A percentile compares a stretch with the other conserved stretches of the same genome.
phyloP scores from a whole-genome alignment of 2,113 vertebrate genomes.

The Gasterosteus nipponicus region DNA sequence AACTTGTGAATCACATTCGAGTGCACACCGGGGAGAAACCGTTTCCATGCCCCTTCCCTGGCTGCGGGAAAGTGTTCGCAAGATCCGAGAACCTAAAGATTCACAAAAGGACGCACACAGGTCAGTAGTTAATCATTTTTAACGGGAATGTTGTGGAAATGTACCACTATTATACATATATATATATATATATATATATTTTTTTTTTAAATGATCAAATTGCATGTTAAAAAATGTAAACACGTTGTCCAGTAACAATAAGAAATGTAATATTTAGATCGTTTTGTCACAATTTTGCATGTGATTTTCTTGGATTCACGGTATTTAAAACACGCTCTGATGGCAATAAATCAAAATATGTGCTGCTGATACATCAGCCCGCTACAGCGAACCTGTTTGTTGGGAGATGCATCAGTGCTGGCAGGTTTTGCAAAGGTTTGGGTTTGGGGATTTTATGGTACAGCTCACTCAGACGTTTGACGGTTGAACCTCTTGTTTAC shows the following conservation, averaged over 20 bases:
- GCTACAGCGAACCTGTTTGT: constrained; percentile 60
- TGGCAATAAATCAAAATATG: constrained; percentile 29
- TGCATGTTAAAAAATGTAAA: constrained; percentile 5
- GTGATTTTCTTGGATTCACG: neutral
- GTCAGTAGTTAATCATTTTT: constrained; percentile 83
- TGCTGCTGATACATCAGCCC: constrained; percentile 19
- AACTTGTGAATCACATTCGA: constrained; percentile 99
- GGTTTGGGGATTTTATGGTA: constrained; percentile 44
- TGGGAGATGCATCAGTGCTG: constrained; percentile 44
- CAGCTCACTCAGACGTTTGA: constrained; percentile 72
- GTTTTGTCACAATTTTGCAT: neutral
- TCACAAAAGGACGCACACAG: constrained; percentile 99
- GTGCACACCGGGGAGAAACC: constrained; percentile 99
- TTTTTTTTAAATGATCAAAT: too few species aligned
- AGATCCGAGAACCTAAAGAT: constrained; percentile 99
- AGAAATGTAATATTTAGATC: neutral
- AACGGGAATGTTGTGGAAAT: constrained; percentile 1
- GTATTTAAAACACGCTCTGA: neutral
- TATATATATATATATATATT: too few species aligned
- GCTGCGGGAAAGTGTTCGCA: constrained; percentile 99
- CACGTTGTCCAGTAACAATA: neutral
- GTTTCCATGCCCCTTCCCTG: constrained; percentile 97
- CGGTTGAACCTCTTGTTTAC: constrained; percentile 70
- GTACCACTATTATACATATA: neutral
- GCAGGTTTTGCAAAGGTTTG: constrained; percentile 46